phyloP scores from a whole-genome alignment of 1,140 invertebrate genomes.

The Pachyrhynchus sulphureomaculatus region DNA sequence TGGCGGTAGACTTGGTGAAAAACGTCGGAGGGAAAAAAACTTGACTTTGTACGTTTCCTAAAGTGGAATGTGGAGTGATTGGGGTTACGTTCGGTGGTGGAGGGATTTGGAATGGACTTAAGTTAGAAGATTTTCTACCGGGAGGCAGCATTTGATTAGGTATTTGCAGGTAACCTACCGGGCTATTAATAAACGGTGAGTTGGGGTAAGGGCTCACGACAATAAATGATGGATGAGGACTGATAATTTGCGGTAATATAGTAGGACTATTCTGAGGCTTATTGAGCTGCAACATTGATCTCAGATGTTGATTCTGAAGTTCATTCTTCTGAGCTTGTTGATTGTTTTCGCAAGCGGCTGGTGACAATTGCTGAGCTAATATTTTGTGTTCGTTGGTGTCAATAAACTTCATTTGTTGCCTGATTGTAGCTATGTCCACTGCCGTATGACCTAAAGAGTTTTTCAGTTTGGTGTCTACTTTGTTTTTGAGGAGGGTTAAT shows the following conservation, averaged over 20 bases:
- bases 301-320: constrained; percentile 14
- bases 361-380: background rate
- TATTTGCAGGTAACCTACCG: background rate
- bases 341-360: background rate
- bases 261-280: constrained; percentile 4
- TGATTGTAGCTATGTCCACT: constrained; percentile 25
- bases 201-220: background rate
- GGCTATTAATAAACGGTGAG: no score
- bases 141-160: background rate
- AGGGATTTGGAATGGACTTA: constrained; percentile 15
- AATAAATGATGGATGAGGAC: background rate
- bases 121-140: constrained; percentile 12
- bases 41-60: constrained; percentile 23
- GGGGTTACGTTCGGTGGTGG: constrained; percentile 33
- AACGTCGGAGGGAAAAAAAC: constrained; percentile 40
- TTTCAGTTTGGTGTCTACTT: constrained; percentile 33
- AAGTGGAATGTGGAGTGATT: constrained; percentile 29
- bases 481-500: constrained; percentile 31
- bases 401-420: constrained; percentile 19
- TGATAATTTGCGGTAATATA: background rate
- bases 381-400: background rate
- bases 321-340: constrained; percentile 1
- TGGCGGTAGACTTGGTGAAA: constrained; percentile 30
- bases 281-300: constrained; percentile 13
- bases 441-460: constrained; percentile 38